Evolutionary conservation across 1,140 invertebrate genomes (phyloP), one percentile per base, ranked within the genome.

Genomic region (Drosophila triauraria): DNA sequence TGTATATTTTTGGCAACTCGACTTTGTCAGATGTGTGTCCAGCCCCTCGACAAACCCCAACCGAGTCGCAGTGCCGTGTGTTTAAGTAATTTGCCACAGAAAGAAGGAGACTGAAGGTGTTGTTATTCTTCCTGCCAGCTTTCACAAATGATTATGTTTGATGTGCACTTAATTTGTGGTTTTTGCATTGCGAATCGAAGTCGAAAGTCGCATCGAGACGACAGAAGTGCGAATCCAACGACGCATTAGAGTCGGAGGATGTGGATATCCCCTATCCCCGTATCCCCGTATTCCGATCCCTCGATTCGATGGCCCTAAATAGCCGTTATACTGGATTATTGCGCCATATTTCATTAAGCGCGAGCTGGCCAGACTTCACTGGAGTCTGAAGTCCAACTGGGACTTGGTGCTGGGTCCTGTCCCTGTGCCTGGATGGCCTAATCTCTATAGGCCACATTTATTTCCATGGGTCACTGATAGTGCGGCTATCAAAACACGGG

Each of bases 391-490:
- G 35, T n/a, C 57, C 13, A 32, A 40, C 9, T 12, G 9, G 3
- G 2, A 9, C 61, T 77, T 12, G 8, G 50, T 62, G 50, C 50
- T 71, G 62, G 43, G 46, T 69, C 68, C 80, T 69, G 68, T 79
- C 69, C 64, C 23, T 50, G 50, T 5, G 32, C n/a, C 58, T 27
- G 65, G 75, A 87, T 77, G 75, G 82, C 86, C 88, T 91, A 91
- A 91, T 91, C 90, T 91, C 90, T 91, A 91, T 91, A 91, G 91
- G 86, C 86, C 86, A 92, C 91, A 92, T 92, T 92, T 91, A 92
- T 92, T 92, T 92, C 75, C 91, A 91, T 92, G 91, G 91, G 87
- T 91, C 88, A 92, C 91, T 92, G 91, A 92, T 92, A 92, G 91
- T 80, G 91, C 64, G 83, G 83, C 91, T 92, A 92, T 92, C 91